Evolutionary conservation across 2,888 invertebrate genomes (phyloP), one percentile per base, ranked within the genome.

Genomic region (Pseudanteris insignis): DNA sequence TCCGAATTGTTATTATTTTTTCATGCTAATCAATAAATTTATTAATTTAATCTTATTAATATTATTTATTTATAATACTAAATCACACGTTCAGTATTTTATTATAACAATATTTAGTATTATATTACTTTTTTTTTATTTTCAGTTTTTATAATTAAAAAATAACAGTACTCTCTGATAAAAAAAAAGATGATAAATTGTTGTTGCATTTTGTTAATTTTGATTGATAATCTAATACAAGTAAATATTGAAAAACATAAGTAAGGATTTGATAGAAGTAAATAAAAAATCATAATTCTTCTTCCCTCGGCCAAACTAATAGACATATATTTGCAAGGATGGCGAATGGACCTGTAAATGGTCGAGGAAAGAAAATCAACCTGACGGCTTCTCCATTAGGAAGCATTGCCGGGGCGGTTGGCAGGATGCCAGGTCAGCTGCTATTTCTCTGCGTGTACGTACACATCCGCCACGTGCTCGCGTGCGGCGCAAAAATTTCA

Each of bases 341-440:
- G 30, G 26, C 34, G 34, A 46, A 54, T 46, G 44, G 44, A 33
- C 36, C 38, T 12, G 37, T 30, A 15, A 41, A 55, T 29, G 48
- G 47, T 47, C 38, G 30, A 14, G 25, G 38, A 36, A 40, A 37
- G 34, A 46, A 37, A 46, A 34, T 37, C 32, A 40, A 12, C 24
- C 11, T 12, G 37, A 38, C 41, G 25, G 53, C 47, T 59, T 54
- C 53, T 60, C 57, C 53, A 62, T 65, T 59, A 47, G 41, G 57
- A 50, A 63, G 55, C 62, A 44, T 64, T 67, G 34, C 40, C 40
- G 37, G 58, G 59, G 46, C 63, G 62, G 53, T 51, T 69, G 63
- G 65, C 63, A 24, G 5, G 13, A 4, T 12, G 67, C 69, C 70
- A 63, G 48, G 26, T 32, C 51, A 26, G 43, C 41, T 43, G 37